Base-by-base conservation (phyloP, 2,797 vertebrate species). In the Kryptolebias ocellatus region DNA sequence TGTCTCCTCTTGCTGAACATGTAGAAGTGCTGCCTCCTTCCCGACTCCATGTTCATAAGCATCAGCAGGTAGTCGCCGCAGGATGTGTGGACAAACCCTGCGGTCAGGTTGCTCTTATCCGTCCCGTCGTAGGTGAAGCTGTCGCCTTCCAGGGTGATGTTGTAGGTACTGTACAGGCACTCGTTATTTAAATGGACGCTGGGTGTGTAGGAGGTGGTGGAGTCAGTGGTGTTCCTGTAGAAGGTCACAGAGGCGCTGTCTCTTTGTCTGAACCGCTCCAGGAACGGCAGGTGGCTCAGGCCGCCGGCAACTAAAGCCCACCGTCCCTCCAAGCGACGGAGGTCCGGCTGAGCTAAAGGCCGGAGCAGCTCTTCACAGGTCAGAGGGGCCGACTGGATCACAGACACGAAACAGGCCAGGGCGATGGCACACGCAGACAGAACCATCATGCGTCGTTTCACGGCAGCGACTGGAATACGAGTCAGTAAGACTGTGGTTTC, bases 291-390 rank as follows among this genome's bases (percentile, higher is more conserved):
- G 15, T 81, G 29, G 29, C 63, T 80, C 55, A 85, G 16, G 47
- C 80, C 68, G 37, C 67, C 85, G 0, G 77, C 77, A 11, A 84
- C 46, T 4, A 86, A 53, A 20, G 68, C 74, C 83, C 86, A 78
- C 17, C 4, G 74, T 0, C 87, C 84, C 27, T 72, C 60, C 37
- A 86, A 45, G 54, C 49, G 31, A 18, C 0, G 18, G 47, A 28
- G 53, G 17, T 67, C 18, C 9, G 75, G 46, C 2, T 20, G 62
- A 52, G 37, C 72, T 31, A 67, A 18, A 7, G 82, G 84, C 16
- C 47, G 55, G 53, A 83, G 10, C 47, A 72, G 52, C 9, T 80
- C 63, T 11, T 81, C 63, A 28, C 87, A 89, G 34, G 39, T 27
- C 31, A 74, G 44, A 46, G 76, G 74, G 63, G 71, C 80, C 39